Conservation (phyloP, 2,113 vertebrate genomes). For the Heterocephalus glaber region DNA sequence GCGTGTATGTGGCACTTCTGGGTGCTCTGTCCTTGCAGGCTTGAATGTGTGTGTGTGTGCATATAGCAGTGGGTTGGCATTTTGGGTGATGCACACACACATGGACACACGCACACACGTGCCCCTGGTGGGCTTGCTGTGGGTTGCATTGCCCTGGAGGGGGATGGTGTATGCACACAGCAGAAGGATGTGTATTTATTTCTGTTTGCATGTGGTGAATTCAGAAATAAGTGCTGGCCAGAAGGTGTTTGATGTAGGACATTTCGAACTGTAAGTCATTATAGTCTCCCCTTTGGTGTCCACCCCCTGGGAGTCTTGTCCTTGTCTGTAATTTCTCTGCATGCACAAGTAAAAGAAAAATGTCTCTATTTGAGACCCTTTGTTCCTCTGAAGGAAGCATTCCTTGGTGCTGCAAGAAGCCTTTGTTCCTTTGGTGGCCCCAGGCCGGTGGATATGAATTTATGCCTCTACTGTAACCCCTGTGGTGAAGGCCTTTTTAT, state of each 20-base stretch:
- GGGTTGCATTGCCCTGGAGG: background rate
- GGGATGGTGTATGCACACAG: background rate
- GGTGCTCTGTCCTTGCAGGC: background rate
- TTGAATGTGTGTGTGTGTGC: background rate
- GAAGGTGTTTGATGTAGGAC: constrained; percentile 42
- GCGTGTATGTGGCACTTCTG: background rate
- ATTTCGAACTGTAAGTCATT: constrained; percentile 47
- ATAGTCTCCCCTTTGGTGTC: constrained; percentile 25
- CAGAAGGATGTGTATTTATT: background rate
- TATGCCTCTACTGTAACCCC: constrained; percentile 5
- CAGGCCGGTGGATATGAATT: constrained; percentile 41
- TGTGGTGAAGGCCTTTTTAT: constrained; percentile 43
- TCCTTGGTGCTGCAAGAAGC: constrained; percentile 35
- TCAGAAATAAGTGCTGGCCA: constrained; percentile 28
- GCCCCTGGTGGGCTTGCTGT: background rate
- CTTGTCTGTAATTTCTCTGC: background rate
- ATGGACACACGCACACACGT: background rate
- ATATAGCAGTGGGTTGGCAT: no score
- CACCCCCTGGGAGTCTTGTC: constrained; percentile 15
- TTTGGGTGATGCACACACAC: background rate
- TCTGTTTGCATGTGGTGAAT: background rate
- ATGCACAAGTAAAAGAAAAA: constrained; percentile 4
- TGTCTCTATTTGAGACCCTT: constrained; percentile 52
- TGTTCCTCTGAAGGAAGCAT: constrained; percentile 50
- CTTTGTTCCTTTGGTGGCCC: constrained; percentile 63